Conservation (phyloP, 2,113 vertebrate species). For the Pelecanus crispus region DNA sequence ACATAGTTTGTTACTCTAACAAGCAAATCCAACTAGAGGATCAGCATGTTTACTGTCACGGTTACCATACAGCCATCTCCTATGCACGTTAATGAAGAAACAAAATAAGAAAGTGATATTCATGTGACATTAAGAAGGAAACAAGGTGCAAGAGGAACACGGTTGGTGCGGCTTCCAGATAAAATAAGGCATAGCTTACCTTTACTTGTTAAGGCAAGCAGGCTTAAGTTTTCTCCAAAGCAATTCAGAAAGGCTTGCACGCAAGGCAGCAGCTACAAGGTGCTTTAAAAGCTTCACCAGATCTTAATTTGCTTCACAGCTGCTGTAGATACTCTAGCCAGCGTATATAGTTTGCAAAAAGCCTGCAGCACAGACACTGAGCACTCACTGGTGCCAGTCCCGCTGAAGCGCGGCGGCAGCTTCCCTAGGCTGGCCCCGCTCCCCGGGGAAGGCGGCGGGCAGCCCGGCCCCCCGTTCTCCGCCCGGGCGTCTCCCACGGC, state of each 20-base stretch:
- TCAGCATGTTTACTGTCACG: neutral
- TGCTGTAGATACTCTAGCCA: fast-evolving
- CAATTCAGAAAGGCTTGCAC: neutral
- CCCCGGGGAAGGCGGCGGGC: fast-evolving
- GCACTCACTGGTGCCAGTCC: fast-evolving
- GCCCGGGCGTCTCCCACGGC: fast-evolving
- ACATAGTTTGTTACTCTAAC: fast-evolving
- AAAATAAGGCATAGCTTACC: neutral
- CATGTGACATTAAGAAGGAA: neutral
- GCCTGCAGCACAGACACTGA: fast-evolving
- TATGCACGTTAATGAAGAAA: fast-evolving
- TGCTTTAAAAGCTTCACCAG: neutral
- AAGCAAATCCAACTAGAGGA: neutral
- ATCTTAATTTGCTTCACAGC: neutral
- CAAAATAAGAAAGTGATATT: neutral
- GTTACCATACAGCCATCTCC: neutral
- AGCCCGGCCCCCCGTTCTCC: fast-evolving
- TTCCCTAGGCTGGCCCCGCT: fast-evolving
- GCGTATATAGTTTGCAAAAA: fast-evolving
- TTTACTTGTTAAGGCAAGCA: neutral
- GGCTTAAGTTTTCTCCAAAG: neutral
- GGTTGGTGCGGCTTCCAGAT: fast-evolving
- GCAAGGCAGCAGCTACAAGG: neutral
- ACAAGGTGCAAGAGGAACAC: fast-evolving
- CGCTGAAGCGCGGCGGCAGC: neutral